Evolutionary conservation across 1,140 invertebrate genomes (phyloP), one percentile per base, ranked within the genome.

Genomic region (Drosophila jambulina): DNA sequence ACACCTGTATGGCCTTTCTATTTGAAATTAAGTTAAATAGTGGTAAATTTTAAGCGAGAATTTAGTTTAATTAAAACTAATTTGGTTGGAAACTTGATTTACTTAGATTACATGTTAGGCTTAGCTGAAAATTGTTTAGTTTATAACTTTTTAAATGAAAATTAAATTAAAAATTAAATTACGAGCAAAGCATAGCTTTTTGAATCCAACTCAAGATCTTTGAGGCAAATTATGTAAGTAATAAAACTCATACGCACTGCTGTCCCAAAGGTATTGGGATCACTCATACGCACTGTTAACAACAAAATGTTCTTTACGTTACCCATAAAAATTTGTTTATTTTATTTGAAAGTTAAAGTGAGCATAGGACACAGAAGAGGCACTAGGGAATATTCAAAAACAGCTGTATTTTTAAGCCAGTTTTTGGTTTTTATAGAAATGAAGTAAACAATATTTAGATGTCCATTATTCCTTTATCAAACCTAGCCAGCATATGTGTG

Each of bases 401-500:
- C 8, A n/a, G 23, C 9, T 17, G 1, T 17, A 15, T 8, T 6
- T 21, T 2, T 1, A 48, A 27, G 8, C 7, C 15, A 17, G 4
- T 29, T 4, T 48, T 2, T 9, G 9, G 3, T 15, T 5, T 36
- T 13, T 13, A 23, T 8, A 48, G 17, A 4, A 15, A 1, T 2
- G 2, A 51, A 13, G 2, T 13, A 34, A 34, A 2, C 8, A 15
- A 34, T 34, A 15, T 7, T 8, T 53, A 25, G 1, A 23, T 23
- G 23, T 13, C 12, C 0, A 38, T 7, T 15, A 7, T 2, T 13
- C 9, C 49, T 19, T 60, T 63, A 63, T 75, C 71, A 75, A 75
- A 36, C 57, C 71, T 51, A 7, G 70, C 34, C 70, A 17, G 29
- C n/a, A 17, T 21, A 21, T 38, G 29, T 53, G 27, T 68, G 27